Conservation (phyloP, 2,888 invertebrate species). For the Tipula lateralis region DNA sequence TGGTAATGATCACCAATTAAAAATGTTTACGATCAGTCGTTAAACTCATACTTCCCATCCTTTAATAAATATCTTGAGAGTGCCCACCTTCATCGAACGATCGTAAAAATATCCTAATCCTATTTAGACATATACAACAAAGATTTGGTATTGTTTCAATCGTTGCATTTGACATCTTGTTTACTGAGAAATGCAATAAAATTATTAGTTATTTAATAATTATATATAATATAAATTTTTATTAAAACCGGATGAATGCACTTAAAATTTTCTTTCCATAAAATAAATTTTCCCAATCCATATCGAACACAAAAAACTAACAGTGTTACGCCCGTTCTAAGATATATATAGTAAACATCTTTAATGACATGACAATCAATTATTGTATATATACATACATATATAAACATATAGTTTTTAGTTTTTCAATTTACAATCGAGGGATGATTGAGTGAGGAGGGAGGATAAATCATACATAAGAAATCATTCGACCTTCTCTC, state of each 20-base stretch:
- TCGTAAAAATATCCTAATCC: neutral
- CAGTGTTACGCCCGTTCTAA: neutral
- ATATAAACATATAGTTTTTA: neutral
- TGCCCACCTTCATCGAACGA: neutral
- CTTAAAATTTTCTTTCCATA: neutral
- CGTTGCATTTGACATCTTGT: neutral
- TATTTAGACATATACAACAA: neutral
- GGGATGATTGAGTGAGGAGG: neutral
- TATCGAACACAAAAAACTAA: neutral
- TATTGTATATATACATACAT: neutral
- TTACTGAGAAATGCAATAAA: neutral
- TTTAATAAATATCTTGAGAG: neutral
- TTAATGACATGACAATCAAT: constrained; percentile 19
- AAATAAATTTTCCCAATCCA: neutral
- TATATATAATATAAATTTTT: neutral
- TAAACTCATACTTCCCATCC: neutral
- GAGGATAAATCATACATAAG: neutral
- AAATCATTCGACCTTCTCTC: neutral
- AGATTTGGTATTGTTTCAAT: constrained; percentile 8
- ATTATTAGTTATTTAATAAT: neutral
- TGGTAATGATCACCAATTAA: neutral
- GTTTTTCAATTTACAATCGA: neutral
- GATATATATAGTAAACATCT: neutral
- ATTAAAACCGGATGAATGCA: neutral
- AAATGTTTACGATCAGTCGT: neutral